A percentile compares a stretch with the other conserved stretches of the same genome.
These are phyloP conservation scores for Tragelaphus buxtoni DNA, from an alignment of 2,113 vertebrate genomes.

Conservation along the genomic window DNA sequence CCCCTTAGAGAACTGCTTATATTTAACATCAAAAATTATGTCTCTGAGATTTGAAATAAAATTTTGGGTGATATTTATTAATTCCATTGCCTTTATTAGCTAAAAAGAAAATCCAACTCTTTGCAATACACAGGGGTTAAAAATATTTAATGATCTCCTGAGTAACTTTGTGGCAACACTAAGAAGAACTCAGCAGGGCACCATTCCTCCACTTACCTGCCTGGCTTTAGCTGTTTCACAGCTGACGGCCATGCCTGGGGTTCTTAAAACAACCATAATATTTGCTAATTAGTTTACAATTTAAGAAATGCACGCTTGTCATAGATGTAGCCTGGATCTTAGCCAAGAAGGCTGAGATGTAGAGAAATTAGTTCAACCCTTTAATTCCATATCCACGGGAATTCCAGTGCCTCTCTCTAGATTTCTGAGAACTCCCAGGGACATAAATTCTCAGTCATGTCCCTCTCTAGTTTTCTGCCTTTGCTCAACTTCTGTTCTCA, in stretches of 20 bases:
- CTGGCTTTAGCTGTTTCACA: background rate
- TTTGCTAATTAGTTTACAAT: background rate
- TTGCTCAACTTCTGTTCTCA: background rate
- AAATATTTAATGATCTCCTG: background rate
- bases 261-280: background rate
- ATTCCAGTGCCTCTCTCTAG: background rate
- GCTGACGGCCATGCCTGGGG: background rate
- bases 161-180: background rate
- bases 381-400: background rate
- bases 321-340: background rate
- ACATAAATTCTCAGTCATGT: background rate
- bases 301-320: background rate
- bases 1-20: background rate
- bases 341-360: background rate
- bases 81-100: background rate
- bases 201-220: background rate
- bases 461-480: background rate
- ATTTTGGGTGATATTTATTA: background rate
- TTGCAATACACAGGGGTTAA: background rate
- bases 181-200: background rate
- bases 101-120: background rate
- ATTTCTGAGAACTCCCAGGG: background rate
- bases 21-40: background rate
- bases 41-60: background rate
- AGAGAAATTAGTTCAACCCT: background rate